These are phyloP conservation scores for Lagothrix lagotricha DNA, from an alignment of 2,797 vertebrate species.

Conservation along the genomic window DNA sequence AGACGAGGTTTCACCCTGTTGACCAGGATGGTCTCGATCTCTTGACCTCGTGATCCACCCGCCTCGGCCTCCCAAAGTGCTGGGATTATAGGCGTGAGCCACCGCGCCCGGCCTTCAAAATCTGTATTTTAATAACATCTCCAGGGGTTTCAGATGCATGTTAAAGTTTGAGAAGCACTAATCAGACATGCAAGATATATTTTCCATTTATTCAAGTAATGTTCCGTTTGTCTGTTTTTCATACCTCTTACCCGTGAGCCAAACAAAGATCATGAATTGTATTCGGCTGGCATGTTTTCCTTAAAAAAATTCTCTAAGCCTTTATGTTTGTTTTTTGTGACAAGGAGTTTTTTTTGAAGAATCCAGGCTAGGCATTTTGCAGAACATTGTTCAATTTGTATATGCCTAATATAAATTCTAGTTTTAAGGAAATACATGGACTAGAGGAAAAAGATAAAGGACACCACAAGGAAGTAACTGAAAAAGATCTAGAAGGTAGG, in stretches of 20 bases:
- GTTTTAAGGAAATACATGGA: neutral
- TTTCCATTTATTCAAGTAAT: neutral
- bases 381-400: neutral
- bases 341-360: constrained; percentile 10
- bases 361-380: neutral
- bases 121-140: neutral
- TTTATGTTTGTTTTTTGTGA: neutral
- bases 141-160: neutral
- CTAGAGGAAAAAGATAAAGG: neutral
- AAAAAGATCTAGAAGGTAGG: neutral
- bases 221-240: neutral
- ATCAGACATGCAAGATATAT: neutral
- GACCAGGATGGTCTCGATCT: too few relatives aligned
- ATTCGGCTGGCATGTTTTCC: neutral
- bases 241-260: neutral
- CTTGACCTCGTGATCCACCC: too few relatives aligned
- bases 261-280: neutral
- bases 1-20: too few relatives aligned
- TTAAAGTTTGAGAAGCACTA: neutral
- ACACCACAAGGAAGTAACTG: neutral
- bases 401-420: neutral
- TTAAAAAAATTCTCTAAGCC: neutral
- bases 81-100: too few relatives aligned
- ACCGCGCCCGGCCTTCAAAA: too few relatives aligned
- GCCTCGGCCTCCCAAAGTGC: too few relatives aligned